phyloP scores from a whole-genome alignment of 2,113 vertebrate genomes.

The Spermophilus dauricus region DNA sequence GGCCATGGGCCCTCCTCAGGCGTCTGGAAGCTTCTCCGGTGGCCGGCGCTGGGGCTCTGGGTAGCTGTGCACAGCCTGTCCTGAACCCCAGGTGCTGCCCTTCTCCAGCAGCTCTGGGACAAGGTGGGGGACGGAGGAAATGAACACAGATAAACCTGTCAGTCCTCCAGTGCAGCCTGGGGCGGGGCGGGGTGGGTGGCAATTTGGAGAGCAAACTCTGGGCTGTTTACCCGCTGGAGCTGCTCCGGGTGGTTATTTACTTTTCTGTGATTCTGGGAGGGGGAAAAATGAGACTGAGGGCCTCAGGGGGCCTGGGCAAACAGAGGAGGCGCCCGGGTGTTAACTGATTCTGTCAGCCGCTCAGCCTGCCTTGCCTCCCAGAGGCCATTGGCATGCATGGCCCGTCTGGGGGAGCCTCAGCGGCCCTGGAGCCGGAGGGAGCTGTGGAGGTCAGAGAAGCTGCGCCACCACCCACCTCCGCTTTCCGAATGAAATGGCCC shows the following conservation, averaged over 20 bases:
- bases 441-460: rapidly evolving
- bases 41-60: background rate
- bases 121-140: background rate
- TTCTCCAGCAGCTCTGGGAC: rapidly evolving
- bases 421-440: background rate
- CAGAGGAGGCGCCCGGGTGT: background rate
- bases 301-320: constrained; percentile 20
- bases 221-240: constrained; percentile 26
- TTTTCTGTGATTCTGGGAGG: constrained; percentile 47
- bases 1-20: too few species aligned
- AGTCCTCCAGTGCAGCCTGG: background rate
- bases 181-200: background rate
- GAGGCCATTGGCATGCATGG: background rate
- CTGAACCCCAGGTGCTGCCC: rapidly evolving
- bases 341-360: background rate
- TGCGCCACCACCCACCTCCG: rapidly evolving
- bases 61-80: background rate
- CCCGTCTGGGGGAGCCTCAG: rapidly evolving
- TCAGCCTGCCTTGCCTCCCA: rapidly evolving
- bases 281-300: background rate
- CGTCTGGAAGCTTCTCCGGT: background rate
- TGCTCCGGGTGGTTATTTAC: background rate
- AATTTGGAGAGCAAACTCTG: constrained; percentile 16
- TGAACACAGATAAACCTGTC: background rate
- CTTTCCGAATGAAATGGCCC: too few species aligned